Evolutionary conservation across 2,888 invertebrate genomes (phyloP), one percentile per base, ranked within the genome.

Genomic region (Iphiclides podalirius): DNA sequence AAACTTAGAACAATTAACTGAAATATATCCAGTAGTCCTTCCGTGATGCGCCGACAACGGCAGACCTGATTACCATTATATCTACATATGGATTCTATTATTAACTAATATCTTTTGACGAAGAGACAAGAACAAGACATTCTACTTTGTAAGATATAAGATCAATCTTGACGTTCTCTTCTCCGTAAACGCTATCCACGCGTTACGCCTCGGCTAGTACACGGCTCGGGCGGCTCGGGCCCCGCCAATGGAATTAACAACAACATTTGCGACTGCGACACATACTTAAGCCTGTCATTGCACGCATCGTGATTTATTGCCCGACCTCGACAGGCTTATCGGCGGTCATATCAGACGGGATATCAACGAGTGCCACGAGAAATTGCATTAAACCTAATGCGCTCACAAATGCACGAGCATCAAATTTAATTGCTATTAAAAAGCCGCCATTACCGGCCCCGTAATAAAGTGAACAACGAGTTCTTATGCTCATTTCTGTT

Each of bases 141-240:
- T 72, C 74, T 71, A 68, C 67, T 67, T 61, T 60, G 63, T 64
- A 70, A 68, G 66, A 71, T 70, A 67, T 64, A 43, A 61, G 59
- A 59, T 59, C 64, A 60, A 63, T 61, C 63, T 64, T 59, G 56
- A 52, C 61, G 59, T 54, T 59, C 54, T 58, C 63, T 59, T 66
- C 66, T 66, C 31, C 17, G 8, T 41, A 62, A 67, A 68, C 66
- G 59, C 63, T 66, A 68, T 67, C 63, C 58, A 38, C 47, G 54
- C 54, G 42, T 55, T 53, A 52, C 48, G 37, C 54, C 53, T 57
- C 55, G 46, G n/a, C n/a, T n/a, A n/a, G n/a, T n/a, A n/a, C n/a
- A n/a, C n/a, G n/a, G n/a, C n/a, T n/a, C n/a, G n/a, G n/a, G n/a
- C 83, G 75, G 80, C 83, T 63, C 75, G 82, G 62, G 75, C 72